Base-by-base conservation (phyloP, 2,797 vertebrate species). In the Stomatorhinus walkeri region DNA sequence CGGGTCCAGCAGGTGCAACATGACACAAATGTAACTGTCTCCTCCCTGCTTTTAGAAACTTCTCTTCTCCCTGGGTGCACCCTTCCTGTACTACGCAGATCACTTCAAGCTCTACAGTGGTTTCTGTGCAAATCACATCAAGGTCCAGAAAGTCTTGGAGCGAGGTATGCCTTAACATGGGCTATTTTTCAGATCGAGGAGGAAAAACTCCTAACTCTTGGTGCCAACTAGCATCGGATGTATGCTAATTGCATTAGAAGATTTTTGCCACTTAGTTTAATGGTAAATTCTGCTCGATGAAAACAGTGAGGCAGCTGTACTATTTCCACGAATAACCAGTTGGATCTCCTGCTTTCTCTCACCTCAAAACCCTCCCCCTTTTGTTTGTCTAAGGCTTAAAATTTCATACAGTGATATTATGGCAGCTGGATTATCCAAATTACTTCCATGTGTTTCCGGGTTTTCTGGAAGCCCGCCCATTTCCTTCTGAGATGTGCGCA, bases 21-120 rank as follows among this genome's bases (percentile, higher is more conserved):
- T 7, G 56, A 36, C 19, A 48, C 8, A 12, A 1, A 22, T 28
- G 61, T 14, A 49, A 85, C 81, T 36, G 54, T 68, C 51, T 79
- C 32, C 52, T 8, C 84, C 87, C 22, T 94, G 9, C 91, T 92
- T 93, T 93, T 94, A 99, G 98, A 99, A 98, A 95, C 90, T 99
- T 90, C 95, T 99, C 43, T 99, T 99, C 93, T 99, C 98, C 81
- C 96, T 99, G 0, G 98, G 98, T 90, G 97, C 97, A n/a, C 99
- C 98, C 0, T 99, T 99, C 92, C 97, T 99, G 40, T 99, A 99
- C 94, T 99, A 99, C 0, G 98, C 98, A 0, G 98, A 99, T 94
- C 98, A 99, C 94, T 99, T 99, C 93, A 99, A 99, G 92, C 96
- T 99, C 76, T 99, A 99, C 95, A 99, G 98, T 9, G 98, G 98